Percentiles rank a stretch among this genome's conserved stretches.
These are phyloP conservation scores for Biston betularia DNA, from an alignment of 2,888 invertebrate genomes.

Conservation along the genomic window DNA sequence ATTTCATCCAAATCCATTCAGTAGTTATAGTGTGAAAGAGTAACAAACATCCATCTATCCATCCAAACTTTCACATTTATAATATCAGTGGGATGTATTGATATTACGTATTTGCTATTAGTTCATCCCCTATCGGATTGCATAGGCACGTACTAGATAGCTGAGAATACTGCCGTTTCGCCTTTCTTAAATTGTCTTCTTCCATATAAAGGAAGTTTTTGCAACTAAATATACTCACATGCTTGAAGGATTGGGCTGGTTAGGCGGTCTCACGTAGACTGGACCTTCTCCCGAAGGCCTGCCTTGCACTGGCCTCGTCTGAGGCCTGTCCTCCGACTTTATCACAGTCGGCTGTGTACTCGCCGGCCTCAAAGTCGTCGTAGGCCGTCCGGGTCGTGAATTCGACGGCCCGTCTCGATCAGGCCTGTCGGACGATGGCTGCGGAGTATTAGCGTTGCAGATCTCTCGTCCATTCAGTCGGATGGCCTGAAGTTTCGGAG, in stretches of 20 bases:
- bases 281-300: conserved; percentile 63
- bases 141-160: too few relatives aligned
- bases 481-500: conserved; percentile 81
- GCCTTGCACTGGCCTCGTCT: conserved; percentile 63
- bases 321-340: conserved; percentile 60
- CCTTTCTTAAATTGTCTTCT: too few relatives aligned
- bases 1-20: too few relatives aligned
- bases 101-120: too few relatives aligned
- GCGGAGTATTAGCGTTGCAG: conserved; percentile 78
- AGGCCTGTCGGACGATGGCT: conserved; percentile 57
- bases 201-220: too few relatives aligned
- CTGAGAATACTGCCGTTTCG: too few relatives aligned
- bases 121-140: too few relatives aligned
- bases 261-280: conserved; percentile 65
- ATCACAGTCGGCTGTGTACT: conserved; percentile 43
- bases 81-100: too few relatives aligned
- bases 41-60: too few relatives aligned
- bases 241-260: conserved; percentile 63
- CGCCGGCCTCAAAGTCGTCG: conserved; percentile 37
- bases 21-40: too few relatives aligned
- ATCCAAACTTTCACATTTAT: too few relatives aligned
- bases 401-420: conserved; percentile 35
- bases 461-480: conserved; percentile 86
- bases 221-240: conserved; percentile 66
- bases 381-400: conserved; percentile 34